These are phyloP conservation scores for Gadopsis bispinosus DNA, from an alignment of 2,797 vertebrate species.

Conservation along the genomic window DNA sequence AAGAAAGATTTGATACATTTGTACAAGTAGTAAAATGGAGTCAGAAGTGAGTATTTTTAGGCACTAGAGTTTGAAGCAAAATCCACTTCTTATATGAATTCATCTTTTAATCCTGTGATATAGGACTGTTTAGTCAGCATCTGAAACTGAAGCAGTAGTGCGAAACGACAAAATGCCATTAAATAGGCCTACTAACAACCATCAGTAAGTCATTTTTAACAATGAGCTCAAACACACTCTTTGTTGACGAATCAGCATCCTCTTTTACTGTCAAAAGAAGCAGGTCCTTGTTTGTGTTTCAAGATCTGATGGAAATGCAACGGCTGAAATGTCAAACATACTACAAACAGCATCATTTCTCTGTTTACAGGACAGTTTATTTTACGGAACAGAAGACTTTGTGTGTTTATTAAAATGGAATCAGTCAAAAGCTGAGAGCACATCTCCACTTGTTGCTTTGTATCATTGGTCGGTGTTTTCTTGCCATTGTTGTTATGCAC, in stretches of 20 bases:
- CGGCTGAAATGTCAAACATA: conserved; percentile 10
- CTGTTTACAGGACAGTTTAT: neutral
- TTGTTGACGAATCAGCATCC: conserved; percentile 18
- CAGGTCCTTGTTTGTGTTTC: neutral
- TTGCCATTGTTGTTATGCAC: neutral
- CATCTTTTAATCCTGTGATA: conserved; percentile 27
- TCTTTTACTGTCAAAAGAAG: conserved; percentile 24
- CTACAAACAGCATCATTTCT: neutral
- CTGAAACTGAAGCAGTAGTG: conserved; percentile 5
- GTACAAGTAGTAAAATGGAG: conserved; percentile 21
- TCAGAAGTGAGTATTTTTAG: conserved; percentile 45
- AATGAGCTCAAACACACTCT: neutral
- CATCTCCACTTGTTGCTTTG: conserved; percentile 42
- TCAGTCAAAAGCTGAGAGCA: conserved; percentile 18
- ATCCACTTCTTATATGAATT: conserved; percentile 17
- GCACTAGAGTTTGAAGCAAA: conserved; percentile 33
- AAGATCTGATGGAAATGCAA: conserved; percentile 3
- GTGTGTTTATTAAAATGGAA: conserved; percentile 11
- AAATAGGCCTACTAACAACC: conserved; percentile 4
- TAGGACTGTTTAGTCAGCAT: conserved; percentile 19
- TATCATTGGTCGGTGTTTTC: neutral
- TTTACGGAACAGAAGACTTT: neutral
- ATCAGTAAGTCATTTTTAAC: neutral
- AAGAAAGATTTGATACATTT: conserved; percentile 3
- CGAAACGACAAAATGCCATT: conserved; percentile 24